phyloP scores from a whole-genome alignment of 2,113 vertebrate species.

The Anoplopoma fimbria region DNA sequence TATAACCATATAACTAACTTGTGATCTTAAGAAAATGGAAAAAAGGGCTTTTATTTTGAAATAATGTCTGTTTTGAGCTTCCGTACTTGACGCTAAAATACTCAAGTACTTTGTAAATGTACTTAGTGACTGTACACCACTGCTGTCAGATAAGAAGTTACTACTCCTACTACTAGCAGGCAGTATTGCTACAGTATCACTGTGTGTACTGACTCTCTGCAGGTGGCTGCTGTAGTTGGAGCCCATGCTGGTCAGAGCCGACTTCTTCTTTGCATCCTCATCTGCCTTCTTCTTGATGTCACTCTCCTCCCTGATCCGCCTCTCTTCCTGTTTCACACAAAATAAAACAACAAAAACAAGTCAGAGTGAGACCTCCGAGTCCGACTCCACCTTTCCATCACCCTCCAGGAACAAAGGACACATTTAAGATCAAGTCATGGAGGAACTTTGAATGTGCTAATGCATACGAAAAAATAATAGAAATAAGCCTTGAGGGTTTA shows the following conservation, averaged over 20 bases:
- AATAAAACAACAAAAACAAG: background rate
- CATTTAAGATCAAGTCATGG: background rate
- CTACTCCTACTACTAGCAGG: background rate
- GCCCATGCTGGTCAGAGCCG: conserved; percentile 95
- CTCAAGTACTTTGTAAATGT: too few relatives aligned
- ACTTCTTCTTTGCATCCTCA: conserved; percentile 98
- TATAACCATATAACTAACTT: too few relatives aligned
- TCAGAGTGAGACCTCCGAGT: conserved; percentile 12
- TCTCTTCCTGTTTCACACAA: conserved; percentile 89
- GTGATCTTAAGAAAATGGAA: too few relatives aligned
- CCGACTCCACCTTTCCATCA: background rate
- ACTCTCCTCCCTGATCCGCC: conserved; percentile 90
- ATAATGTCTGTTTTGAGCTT: too few relatives aligned
- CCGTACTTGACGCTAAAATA: too few relatives aligned
- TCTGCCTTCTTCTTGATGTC: conserved; percentile 92
- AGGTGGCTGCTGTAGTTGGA: conserved; percentile 97
- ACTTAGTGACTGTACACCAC: too few relatives aligned
- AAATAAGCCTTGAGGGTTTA: too few relatives aligned
- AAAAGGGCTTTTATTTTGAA: too few relatives aligned
- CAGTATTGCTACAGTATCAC: background rate
- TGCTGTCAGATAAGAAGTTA: too few relatives aligned
- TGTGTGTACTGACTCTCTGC: conserved; percentile 88
- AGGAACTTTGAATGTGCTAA: background rate
- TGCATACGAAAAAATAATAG: too few relatives aligned
- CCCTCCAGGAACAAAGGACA: too few relatives aligned